Percentiles rank a stretch among this genome's conserved stretches.
phyloP scores from a whole-genome alignment of 2,113 vertebrate species.

The Crotalus horridus region DNA sequence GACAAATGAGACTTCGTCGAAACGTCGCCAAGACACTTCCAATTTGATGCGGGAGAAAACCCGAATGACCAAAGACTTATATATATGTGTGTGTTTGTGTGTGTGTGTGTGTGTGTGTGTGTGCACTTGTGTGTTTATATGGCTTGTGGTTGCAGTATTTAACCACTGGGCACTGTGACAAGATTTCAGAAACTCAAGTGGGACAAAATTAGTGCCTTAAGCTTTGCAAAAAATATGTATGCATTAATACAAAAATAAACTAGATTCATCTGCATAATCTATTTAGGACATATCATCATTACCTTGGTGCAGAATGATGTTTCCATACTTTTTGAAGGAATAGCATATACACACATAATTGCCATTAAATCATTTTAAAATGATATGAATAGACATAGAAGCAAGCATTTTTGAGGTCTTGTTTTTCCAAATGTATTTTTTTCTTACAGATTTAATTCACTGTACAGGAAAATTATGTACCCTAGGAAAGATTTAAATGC shows the following conservation, averaged over 20 bases:
- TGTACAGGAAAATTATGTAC: slow-evolving; percentile 21
- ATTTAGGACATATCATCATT: not conserved
- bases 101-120: not conserved
- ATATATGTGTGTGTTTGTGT: not conserved
- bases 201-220: not conserved
- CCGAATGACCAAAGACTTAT: no score
- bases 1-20: no score
- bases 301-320: not conserved
- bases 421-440: slow-evolving; percentile 37
- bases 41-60: no score
- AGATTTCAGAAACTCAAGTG: not conserved
- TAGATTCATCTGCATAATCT: not conserved
- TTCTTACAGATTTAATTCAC: slow-evolving; percentile 37
- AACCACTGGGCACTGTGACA: not conserved
- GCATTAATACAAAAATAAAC: not conserved
- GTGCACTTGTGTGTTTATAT: not conserved
- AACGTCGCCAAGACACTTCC: no score
- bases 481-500: not conserved
- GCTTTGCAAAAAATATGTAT: not conserved
- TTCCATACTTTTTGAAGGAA: not conserved
- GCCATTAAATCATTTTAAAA: not conserved
- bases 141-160: not conserved
- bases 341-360: not conserved
- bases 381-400: slow-evolving; percentile 28
- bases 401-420: slow-evolving; percentile 35